Conservation (phyloP, 2,113 vertebrate species). For the Hydrolagus affinis region DNA sequence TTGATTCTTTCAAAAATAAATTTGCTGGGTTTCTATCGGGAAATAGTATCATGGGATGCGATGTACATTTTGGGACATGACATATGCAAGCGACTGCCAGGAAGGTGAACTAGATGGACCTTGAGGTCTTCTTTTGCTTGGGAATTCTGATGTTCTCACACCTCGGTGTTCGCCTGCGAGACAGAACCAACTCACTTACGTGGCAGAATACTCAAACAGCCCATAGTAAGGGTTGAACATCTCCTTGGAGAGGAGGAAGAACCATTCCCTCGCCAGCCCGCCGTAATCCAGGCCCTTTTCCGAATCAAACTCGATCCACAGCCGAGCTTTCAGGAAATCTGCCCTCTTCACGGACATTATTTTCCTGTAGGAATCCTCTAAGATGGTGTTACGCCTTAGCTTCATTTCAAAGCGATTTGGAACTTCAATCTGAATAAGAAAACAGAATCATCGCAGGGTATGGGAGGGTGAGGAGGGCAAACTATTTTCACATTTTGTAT, state of each 20-base stretch:
- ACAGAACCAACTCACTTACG: conserved; percentile 62
- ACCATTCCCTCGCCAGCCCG: conserved; percentile 92
- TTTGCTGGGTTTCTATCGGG: no score
- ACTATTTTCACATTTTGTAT: neutral
- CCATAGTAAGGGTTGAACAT: conserved; percentile 99
- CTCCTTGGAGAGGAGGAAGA: conserved; percentile 96
- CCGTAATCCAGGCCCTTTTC: conserved; percentile 96
- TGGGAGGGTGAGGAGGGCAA: neutral
- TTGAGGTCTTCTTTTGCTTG: neutral
- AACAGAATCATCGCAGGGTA: neutral
- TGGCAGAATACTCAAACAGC: conserved; percentile 94
- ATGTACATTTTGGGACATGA: no score
- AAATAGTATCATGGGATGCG: no score
- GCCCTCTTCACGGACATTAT: conserved; percentile 80
- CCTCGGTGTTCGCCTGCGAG: neutral
- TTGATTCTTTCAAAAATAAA: no score
- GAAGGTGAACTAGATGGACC: no score
- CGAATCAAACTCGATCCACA: conserved; percentile 96
- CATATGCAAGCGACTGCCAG: no score
- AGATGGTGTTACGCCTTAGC: conserved; percentile 70
- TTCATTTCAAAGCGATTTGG: conserved; percentile 96
- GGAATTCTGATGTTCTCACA: neutral
- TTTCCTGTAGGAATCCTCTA: conserved; percentile 90
- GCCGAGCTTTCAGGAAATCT: conserved; percentile 84
- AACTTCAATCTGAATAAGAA: conserved; percentile 70